Percentiles rank a stretch among this genome's conserved stretches.
phyloP scores from a whole-genome alignment of 2,888 invertebrate species.

The Synanthedon andrenaeformis region DNA sequence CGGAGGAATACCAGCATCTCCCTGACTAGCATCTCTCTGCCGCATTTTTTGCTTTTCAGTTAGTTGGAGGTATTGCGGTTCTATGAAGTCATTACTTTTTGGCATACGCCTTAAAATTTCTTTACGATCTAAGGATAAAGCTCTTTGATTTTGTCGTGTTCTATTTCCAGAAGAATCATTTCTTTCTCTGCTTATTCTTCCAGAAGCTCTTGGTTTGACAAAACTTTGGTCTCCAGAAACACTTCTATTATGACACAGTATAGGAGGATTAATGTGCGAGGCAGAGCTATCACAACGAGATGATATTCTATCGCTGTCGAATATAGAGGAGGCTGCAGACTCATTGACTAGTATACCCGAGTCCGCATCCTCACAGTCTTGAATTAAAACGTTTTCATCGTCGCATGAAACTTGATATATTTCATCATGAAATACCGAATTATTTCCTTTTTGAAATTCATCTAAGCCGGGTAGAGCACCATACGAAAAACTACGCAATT shows the following conservation, averaged over 20 bases:
- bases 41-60: constrained; percentile 65
- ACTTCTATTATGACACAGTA: constrained; percentile 57
- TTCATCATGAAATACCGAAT: constrained; percentile 74
- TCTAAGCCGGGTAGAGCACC: constrained; percentile 80
- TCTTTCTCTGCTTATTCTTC: constrained; percentile 53
- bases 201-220: constrained; percentile 41
- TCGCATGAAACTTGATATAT: constrained; percentile 60
- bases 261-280: constrained; percentile 47
- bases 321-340: constrained; percentile 76
- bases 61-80: constrained; percentile 56
- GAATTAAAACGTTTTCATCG: constrained; percentile 67
- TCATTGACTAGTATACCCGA: constrained; percentile 82
- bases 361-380: constrained; percentile 78
- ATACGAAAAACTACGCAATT: constrained; percentile 79
- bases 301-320: constrained; percentile 68
- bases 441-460: constrained; percentile 73
- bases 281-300: constrained; percentile 67
- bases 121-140: constrained; percentile 67
- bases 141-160: constrained; percentile 59
- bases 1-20: constrained; percentile 59
- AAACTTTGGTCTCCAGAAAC: constrained; percentile 62
- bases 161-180: constrained; percentile 40
- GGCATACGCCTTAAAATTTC: constrained; percentile 65
- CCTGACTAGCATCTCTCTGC: constrained; percentile 46
- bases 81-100: constrained; percentile 45